Evolutionary conservation across 2,888 invertebrate species (phyloP).

Genomic region (Pyrochroa serraticornis): DNA sequence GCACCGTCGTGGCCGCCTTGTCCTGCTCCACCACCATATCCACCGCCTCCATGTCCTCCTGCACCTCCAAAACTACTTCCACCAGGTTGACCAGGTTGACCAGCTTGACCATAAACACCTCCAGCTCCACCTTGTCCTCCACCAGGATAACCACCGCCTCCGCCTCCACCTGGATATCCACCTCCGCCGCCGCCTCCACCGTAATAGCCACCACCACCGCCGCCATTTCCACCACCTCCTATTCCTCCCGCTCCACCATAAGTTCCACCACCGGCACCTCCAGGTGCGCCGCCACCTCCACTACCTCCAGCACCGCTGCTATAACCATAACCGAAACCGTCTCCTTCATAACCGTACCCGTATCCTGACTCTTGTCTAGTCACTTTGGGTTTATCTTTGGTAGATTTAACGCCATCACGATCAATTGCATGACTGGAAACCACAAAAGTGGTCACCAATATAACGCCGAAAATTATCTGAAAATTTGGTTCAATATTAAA

Average conservation of each 20-base stretch:
- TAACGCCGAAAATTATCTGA: too few species aligned
- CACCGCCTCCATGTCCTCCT: constrained; percentile 1
- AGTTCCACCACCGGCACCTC: neutral
- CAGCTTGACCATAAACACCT: constrained; percentile 33
- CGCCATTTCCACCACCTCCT: constrained; percentile 2
- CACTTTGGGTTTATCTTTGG: too few species aligned
- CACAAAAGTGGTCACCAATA: too few species aligned
- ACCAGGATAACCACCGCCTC: constrained; percentile 8
- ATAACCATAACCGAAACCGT: neutral
- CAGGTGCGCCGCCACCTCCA: too few species aligned
- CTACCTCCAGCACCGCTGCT: neutral
- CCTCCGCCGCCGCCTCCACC: constrained; percentile 1
- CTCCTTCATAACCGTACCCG: neutral
- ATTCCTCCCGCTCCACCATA: neutral
- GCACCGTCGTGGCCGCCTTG: too few species aligned
- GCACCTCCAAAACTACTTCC: constrained; percentile 20
- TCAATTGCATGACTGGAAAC: too few species aligned
- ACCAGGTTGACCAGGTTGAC: constrained; percentile 28
- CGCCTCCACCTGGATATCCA: neutral
- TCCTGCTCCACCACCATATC: constrained; percentile 13
- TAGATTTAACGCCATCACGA: too few species aligned
- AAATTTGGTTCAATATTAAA: too few species aligned
- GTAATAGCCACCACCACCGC: constrained; percentile 5
- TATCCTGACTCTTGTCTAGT: too few species aligned
- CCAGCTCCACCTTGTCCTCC: constrained; percentile 25